phyloP scores from a whole-genome alignment of 2,113 vertebrate species.

The Epinephelus moara region DNA sequence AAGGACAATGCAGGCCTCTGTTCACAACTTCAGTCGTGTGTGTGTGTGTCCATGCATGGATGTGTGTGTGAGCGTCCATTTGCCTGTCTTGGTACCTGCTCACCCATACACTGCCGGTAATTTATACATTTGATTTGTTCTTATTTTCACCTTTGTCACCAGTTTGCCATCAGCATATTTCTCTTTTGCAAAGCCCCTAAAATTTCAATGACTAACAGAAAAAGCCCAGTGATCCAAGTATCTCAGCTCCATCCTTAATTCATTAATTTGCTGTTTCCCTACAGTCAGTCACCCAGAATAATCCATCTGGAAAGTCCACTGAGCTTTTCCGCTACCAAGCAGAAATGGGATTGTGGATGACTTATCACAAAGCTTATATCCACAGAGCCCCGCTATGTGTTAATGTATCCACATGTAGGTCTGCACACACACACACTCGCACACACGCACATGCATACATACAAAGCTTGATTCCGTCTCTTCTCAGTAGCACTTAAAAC shows the following conservation, averaged over 20 bases:
- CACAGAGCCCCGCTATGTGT: conserved; percentile 40
- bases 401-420: conserved; percentile 45
- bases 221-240: conserved; percentile 69
- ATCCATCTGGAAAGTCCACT: conserved; percentile 79
- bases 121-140: conserved; percentile 34
- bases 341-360: conserved; percentile 79
- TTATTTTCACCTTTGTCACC: conserved; percentile 55
- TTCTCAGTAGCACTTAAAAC: conserved; percentile 34
- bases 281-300: conserved; percentile 76
- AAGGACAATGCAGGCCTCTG: conserved; percentile 39
- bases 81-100: background rate
- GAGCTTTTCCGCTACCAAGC: conserved; percentile 75
- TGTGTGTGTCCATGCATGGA: background rate
- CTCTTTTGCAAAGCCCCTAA: conserved; percentile 12
- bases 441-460: conserved; percentile 5
- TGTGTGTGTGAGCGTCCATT: background rate
- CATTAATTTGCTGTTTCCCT: conserved; percentile 79
- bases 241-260: conserved; percentile 72
- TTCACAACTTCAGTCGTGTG: conserved; percentile 1
- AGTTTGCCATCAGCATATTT: conserved; percentile 46
- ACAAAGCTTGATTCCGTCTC: conserved; percentile 20
- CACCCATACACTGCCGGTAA: background rate
- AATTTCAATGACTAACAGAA: conserved; percentile 55
- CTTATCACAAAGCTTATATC: conserved; percentile 72
- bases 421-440: conserved; percentile 8